A percentile compares a stretch with the other conserved stretches of the same genome.
Conservation (phyloP, 1,140 invertebrate species). For the Drosophila mauritiana region DNA sequence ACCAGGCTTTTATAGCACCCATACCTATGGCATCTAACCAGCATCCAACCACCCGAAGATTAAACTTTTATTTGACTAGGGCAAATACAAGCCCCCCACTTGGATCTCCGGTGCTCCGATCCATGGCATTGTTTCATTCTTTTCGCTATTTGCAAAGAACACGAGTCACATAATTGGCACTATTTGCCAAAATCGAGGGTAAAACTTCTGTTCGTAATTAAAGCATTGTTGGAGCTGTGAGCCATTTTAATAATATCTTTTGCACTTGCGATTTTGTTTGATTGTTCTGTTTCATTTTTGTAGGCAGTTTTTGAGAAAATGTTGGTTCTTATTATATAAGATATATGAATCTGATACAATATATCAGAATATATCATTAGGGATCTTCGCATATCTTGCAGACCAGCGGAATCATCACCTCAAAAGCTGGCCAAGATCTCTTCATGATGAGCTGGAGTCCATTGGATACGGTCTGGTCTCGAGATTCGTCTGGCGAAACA, state of each 20-base stretch:
- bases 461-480: slow-evolving; percentile 10
- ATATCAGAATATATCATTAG: too few relatives aligned
- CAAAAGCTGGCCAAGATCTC: not conserved
- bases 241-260: not conserved
- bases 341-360: too few relatives aligned
- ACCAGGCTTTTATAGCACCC: not conserved
- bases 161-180: not conserved
- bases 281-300: not conserved
- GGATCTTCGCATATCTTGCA: not conserved
- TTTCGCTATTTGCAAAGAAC: not conserved
- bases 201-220: not conserved
- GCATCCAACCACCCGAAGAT: slow-evolving; percentile 1
- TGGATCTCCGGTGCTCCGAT: not conserved
- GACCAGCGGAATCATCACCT: not conserved
- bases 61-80: not conserved
- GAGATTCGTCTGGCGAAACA: slow-evolving; percentile 6
- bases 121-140: not conserved
- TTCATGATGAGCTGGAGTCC: not conserved
- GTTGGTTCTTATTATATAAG: too few relatives aligned
- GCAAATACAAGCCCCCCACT: not conserved
- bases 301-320: too few relatives aligned
- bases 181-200: slow-evolving; percentile 7
- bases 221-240: not conserved
- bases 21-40: not conserved
- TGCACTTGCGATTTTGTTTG: not conserved